Base-by-base conservation (phyloP, 2,113 vertebrate genomes). In the Sphyrna mokarran region DNA sequence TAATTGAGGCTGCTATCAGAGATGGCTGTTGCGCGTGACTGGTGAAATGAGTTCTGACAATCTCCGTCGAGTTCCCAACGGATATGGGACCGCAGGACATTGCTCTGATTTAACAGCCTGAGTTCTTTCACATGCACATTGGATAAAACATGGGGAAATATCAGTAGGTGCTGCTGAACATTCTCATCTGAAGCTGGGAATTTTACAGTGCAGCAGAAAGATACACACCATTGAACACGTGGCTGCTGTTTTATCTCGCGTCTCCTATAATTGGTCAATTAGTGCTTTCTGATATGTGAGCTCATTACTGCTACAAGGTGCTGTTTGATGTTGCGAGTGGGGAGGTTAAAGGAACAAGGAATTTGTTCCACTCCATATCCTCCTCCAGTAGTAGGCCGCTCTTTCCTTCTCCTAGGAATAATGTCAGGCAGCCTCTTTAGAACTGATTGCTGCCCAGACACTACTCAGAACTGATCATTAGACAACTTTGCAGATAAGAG, bases 41-140 rank as follows among this genome's bases (percentile, higher is more conserved):
- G 20, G n/a, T 43, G 61, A 94, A 94, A 94, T 94, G n/a, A 94
- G 37, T 70, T 94, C 66, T 69, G 91, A 29, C 91, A 94, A 94
- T 94, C 66, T 8, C 91, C 0, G 7, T 43, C 66, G 26, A 37
- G 63, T 69, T 68, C 91, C 63, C 63, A 94, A 68, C 23, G 63
- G 90, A n/a, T n/a, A 7, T 0, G 16, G n/a, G n/a, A 8, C 63
- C 26, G 16, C 90, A 18, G 90, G 10, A 37, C 9, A 70, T 1
- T 22, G 69, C n/a, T 40, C 20, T 43, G 40, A 94, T 70, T 94
- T 70, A 68, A 94, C 66, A 69, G 37, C 37, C n/a, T 70, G 63
- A 40, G 91, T 63, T 69, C 37, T 68, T n/a, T 22, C 33, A 40
- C 90, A 8, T 22, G 33, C 33, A 66, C 29, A n/a, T 68, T 68